Evolutionary conservation across 1,140 invertebrate genomes (phyloP).

Genomic region (Neodiprion pinetum): DNA sequence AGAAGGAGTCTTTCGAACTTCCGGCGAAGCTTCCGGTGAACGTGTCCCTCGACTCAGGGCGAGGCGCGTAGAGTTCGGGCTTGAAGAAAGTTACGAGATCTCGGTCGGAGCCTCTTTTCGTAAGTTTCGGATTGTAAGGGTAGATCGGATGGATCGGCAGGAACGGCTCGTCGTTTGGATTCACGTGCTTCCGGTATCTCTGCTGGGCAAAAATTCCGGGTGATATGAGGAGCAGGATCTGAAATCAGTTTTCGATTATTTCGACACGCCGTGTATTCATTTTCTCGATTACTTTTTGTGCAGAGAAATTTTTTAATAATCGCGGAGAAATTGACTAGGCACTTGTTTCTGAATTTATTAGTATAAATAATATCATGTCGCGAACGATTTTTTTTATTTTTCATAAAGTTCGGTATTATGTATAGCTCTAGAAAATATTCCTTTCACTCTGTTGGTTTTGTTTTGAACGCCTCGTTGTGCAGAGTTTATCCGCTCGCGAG

Average conservation of each 20-base stretch:
- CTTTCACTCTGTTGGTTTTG: no score
- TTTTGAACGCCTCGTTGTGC: no score
- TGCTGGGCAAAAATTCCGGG: constrained; percentile 45
- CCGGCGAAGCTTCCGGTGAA: constrained; percentile 42
- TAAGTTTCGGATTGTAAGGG: constrained; percentile 54
- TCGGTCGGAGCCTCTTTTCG: constrained; percentile 49
- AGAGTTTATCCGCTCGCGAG: no score
- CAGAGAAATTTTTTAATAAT: no score
- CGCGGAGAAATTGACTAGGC: no score
- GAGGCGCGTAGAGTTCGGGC: constrained; percentile 47
- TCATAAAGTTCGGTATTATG: no score
- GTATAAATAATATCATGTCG: no score
- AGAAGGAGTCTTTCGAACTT: constrained; percentile 43
- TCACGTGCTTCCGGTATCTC: constrained; percentile 28
- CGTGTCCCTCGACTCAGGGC: constrained; percentile 45
- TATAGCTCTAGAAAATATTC: no score
- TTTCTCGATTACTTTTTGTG: no score
- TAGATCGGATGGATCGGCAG: constrained; percentile 55
- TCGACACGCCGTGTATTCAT: no score
- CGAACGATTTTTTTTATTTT: no score
- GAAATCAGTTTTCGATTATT: constrained; percentile 15
- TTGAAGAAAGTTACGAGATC: constrained; percentile 41
- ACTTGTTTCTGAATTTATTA: no score
- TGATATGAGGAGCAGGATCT: constrained; percentile 48
- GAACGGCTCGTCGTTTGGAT: constrained; percentile 54